Evolutionary conservation across 2,797 vertebrate species (phyloP).

Genomic region (Gymnoscopelus microlampas): DNA sequence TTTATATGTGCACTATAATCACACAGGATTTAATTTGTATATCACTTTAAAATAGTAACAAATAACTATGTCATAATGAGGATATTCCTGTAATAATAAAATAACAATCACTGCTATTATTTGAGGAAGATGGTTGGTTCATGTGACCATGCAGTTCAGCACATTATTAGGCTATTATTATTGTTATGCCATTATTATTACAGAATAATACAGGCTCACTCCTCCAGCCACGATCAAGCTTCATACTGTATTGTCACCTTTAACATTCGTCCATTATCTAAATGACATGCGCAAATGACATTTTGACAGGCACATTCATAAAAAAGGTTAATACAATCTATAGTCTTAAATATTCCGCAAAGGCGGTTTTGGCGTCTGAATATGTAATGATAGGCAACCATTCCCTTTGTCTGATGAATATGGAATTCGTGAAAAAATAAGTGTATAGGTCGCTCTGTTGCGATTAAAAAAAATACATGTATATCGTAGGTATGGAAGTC

Average conservation of each 20-base stretch:
- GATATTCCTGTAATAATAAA: no score
- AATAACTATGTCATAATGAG: no score
- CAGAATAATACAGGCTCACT: no score
- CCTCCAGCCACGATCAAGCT: not conserved
- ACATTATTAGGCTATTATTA: not conserved
- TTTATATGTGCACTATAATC: no score
- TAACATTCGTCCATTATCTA: not conserved
- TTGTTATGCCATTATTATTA: not conserved
- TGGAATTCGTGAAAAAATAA: slow-evolving; percentile 39
- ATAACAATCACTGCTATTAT: no score
- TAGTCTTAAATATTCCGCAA: slow-evolving; percentile 5
- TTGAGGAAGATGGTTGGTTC: no score
- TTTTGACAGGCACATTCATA: not conserved
- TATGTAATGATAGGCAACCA: slow-evolving; percentile 3
- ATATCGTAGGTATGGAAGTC: not conserved
- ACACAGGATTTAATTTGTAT: no score
- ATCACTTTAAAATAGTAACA: no score
- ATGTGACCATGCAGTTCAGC: no score
- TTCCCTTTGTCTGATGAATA: slow-evolving; percentile 54
- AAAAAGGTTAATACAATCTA: not conserved
- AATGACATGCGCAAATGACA: not conserved
- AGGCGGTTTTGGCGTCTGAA: not conserved
- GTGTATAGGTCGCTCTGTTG: slow-evolving; percentile 42
- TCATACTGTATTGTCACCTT: not conserved
- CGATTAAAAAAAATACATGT: slow-evolving; percentile 16